Evolutionary conservation across 1,140 invertebrate genomes (phyloP).

Genomic region (Littorina saxatilis): DNA sequence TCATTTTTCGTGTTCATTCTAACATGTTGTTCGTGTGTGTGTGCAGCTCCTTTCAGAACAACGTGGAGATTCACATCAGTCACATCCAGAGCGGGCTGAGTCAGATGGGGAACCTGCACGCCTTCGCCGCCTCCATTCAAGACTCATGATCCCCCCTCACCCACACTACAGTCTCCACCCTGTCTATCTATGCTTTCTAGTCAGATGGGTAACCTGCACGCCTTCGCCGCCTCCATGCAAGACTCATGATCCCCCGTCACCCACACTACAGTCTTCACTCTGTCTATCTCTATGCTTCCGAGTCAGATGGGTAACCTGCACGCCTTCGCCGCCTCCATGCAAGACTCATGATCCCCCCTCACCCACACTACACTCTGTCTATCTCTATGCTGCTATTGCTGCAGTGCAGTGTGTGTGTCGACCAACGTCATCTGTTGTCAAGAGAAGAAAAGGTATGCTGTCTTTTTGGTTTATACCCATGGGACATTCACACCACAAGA

Average conservation of each 20-base stretch:
- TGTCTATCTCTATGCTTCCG: too few species aligned
- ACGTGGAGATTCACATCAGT: conserved; percentile 93
- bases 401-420: too few species aligned
- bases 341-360: conserved; percentile 13
- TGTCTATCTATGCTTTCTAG: too few species aligned
- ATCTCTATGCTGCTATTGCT: too few species aligned
- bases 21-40: conserved; percentile 28
- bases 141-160: conserved; percentile 15
- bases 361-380: too few species aligned
- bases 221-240: conserved; percentile 63
- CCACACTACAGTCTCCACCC: too few species aligned
- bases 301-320: conserved; percentile 81
- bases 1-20: too few species aligned
- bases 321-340: conserved; percentile 66
- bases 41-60: conserved; percentile 87
- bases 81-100: conserved; percentile 91
- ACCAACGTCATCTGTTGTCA: too few species aligned
- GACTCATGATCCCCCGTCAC: conserved; percentile 15
- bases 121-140: conserved; percentile 63
- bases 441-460: too few species aligned
- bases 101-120: conserved; percentile 79
- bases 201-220: conserved; percentile 79
- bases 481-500: too few species aligned
- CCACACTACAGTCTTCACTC: too few species aligned
- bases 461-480: too few species aligned